phyloP scores from a whole-genome alignment of 2,888 invertebrate genomes.

The Synergus umbraculus region DNA sequence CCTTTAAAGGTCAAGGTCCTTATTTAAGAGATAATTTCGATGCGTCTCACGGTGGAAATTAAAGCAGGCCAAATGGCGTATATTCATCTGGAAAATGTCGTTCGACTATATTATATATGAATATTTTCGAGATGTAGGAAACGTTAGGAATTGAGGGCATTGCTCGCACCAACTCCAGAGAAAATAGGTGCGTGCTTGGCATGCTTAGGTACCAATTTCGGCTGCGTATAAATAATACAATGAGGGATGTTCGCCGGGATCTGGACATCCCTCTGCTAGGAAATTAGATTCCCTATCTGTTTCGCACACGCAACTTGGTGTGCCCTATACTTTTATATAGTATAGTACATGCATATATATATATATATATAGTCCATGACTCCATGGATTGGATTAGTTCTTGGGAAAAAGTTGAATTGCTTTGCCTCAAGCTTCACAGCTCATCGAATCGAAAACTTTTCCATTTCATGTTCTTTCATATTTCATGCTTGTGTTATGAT shows the following conservation, averaged over 20 bases:
- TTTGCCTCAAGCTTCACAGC: conserved; percentile 13
- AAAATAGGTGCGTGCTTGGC: conserved; percentile 72
- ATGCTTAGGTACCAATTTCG: conserved; percentile 74
- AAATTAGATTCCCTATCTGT: conserved; percentile 78
- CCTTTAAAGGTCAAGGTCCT: too few relatives aligned
- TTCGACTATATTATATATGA: conserved; percentile 58
- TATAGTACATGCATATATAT: too few relatives aligned
- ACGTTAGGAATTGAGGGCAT: conserved; percentile 64
- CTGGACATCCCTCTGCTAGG: conserved; percentile 61
- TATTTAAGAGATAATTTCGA: conserved; percentile 9
- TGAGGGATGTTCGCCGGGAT: conserved; percentile 69
- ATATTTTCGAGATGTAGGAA: conserved; percentile 63
- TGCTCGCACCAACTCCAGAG: conserved; percentile 54
- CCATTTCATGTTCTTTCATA: background rate
- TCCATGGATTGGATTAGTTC: background rate
- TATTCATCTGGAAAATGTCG: conserved; percentile 50
- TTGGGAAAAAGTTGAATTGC: conserved; percentile 18
- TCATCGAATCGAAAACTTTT: conserved; percentile 38
- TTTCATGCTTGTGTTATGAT: background rate
- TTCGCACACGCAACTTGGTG: conserved; percentile 61
- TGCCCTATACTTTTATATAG: conserved; percentile 7
- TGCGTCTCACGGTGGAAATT: conserved; percentile 31
- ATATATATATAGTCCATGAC: background rate
- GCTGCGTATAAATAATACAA: conserved; percentile 74
- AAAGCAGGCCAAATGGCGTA: conserved; percentile 1